Conservation (phyloP, 2,888 invertebrate genomes). For the Diarsia mendica region DNA sequence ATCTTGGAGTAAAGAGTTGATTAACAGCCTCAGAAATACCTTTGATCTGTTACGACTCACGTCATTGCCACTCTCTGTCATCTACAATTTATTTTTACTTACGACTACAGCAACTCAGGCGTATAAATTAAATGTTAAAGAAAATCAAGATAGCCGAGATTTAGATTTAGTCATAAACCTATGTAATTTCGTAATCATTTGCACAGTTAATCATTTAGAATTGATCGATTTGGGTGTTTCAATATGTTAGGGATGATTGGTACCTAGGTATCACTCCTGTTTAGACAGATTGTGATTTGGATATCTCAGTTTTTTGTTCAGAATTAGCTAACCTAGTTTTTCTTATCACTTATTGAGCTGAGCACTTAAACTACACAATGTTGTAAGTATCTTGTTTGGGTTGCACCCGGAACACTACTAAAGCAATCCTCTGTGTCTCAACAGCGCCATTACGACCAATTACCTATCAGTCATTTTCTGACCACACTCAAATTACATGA, state of each 20-base stretch:
- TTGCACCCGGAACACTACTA: conserved; percentile 50
- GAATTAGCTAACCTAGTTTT: background rate
- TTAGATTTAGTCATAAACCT: background rate
- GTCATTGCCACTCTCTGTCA: background rate
- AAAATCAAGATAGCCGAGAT: background rate
- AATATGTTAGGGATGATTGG: background rate
- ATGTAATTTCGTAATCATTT: background rate
- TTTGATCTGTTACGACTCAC: background rate
- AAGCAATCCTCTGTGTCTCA: conserved; percentile 53
- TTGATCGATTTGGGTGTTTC: background rate
- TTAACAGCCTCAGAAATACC: background rate
- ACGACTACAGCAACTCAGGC: background rate
- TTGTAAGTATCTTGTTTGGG: conserved; percentile 19
- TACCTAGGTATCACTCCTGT: background rate
- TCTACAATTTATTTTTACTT: background rate
- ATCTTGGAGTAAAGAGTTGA: background rate
- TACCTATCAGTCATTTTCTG: conserved; percentile 56
- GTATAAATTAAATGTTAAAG: background rate
- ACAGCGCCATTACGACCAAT: conserved; percentile 51
- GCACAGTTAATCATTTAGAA: background rate
- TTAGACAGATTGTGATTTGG: background rate
- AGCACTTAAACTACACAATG: conserved; percentile 20
- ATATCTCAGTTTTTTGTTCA: background rate
- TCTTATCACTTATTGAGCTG: background rate
- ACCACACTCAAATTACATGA: conserved; percentile 61